Conservation (phyloP, 2,797 vertebrate genomes). For the Podarcis lilfordi region DNA sequence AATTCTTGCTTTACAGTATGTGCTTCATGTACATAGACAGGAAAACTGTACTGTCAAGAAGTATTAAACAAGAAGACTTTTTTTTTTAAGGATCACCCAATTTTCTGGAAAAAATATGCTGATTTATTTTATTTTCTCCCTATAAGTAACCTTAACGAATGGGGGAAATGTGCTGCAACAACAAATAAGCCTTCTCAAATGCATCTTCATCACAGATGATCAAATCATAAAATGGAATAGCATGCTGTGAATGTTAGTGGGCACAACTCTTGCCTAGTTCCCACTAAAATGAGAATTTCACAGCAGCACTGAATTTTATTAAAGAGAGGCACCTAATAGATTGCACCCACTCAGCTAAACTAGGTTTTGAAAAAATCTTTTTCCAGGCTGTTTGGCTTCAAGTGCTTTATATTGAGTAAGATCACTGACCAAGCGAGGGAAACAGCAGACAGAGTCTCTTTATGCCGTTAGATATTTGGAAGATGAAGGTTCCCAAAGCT, state of each 20-base stretch:
- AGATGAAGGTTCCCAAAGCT: no score
- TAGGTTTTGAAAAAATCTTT: background rate
- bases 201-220: background rate
- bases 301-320: background rate
- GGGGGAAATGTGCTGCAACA: constrained; percentile 28
- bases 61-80: background rate
- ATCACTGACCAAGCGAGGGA: no score
- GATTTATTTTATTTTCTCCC: constrained; percentile 27
- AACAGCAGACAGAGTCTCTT: no score
- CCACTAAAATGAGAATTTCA: background rate
- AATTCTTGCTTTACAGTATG: constrained; percentile 6
- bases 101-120: constrained; percentile 3
- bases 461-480: no score
- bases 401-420: background rate
- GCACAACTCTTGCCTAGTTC: background rate
- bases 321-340: background rate
- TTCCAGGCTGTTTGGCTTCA: background rate
- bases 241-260: background rate
- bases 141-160: constrained; percentile 16
- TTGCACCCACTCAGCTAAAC: background rate
- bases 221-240: constrained; percentile 3
- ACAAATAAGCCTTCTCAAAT: constrained; percentile 2
- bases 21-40: background rate
- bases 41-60: background rate
- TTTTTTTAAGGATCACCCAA: background rate